These are phyloP conservation scores for Ceratina calcarata DNA, from an alignment of 1,140 invertebrate genomes.

Conservation along the genomic window DNA sequence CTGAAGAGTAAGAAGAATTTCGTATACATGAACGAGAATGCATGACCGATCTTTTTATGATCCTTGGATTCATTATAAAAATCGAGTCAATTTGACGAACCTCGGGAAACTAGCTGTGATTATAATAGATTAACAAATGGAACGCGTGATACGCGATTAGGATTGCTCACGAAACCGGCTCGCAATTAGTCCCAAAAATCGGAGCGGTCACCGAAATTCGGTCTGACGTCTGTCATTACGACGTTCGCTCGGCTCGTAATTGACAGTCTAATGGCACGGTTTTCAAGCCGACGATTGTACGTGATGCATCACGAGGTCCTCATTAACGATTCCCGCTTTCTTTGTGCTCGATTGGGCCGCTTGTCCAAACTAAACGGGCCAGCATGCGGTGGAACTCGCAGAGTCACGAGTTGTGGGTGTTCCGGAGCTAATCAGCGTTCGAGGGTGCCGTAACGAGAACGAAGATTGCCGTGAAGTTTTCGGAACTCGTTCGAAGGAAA, in stretches of 20 bases:
- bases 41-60: no score
- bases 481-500: not conserved
- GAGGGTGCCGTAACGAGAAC: not conserved
- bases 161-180: not conserved
- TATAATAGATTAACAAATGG: no score
- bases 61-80: no score
- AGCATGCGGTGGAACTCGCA: constrained; percentile 42
- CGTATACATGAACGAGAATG: no score
- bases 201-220: constrained; percentile 49
- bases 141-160: no score
- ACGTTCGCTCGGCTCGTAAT: constrained; percentile 56
- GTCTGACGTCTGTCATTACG: constrained; percentile 59
- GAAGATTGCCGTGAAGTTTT: constrained; percentile 15
- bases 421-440: constrained; percentile 48
- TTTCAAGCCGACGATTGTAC: constrained; percentile 28
- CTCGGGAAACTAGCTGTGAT: no score
- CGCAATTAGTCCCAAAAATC: constrained; percentile 37
- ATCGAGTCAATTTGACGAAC: no score
- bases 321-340: constrained; percentile 63
- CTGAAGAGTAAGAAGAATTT: no score
- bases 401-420: constrained; percentile 59
- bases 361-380: constrained; percentile 56
- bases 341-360: constrained; percentile 54
- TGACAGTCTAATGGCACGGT: constrained; percentile 71
- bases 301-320: constrained; percentile 41